A percentile compares a stretch with the other conserved stretches of the same genome.
Conservation (phyloP, 2,113 vertebrate species). For the Lycocorax pyrrhopterus region DNA sequence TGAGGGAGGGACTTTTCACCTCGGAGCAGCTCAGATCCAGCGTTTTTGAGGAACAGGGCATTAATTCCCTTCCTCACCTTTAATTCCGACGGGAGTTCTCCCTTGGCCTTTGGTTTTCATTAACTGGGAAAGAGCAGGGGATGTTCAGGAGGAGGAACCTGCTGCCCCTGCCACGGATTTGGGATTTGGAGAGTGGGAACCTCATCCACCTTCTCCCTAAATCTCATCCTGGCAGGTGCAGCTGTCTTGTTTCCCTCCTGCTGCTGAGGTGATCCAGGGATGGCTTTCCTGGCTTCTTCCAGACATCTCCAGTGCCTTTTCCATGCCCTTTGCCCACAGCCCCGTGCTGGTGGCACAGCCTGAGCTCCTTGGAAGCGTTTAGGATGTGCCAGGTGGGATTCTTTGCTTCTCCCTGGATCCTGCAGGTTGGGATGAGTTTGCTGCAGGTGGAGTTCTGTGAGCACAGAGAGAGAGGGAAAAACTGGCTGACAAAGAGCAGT, state of each 20-base stretch:
- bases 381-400: too few relatives aligned
- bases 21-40: background rate
- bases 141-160: background rate
- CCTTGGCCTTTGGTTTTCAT: background rate
- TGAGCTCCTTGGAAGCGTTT: background rate
- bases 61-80: background rate
- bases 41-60: background rate
- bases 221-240: background rate
- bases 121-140: background rate
- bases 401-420: background rate
- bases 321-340: fast-evolving
- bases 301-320: background rate
- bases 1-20: background rate
- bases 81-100: background rate
- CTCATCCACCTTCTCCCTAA: fast-evolving
- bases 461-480: background rate
- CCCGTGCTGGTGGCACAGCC: background rate
- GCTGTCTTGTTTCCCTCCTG: background rate
- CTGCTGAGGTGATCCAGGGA: background rate
- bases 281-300: background rate
- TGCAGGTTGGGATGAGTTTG: background rate
- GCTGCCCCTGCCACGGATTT: background rate
- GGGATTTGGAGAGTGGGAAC: background rate
- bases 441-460: background rate
- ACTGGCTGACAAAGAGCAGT: background rate